phyloP scores from a whole-genome alignment of 2,113 vertebrate species.

The Cinclus mexicanus region DNA sequence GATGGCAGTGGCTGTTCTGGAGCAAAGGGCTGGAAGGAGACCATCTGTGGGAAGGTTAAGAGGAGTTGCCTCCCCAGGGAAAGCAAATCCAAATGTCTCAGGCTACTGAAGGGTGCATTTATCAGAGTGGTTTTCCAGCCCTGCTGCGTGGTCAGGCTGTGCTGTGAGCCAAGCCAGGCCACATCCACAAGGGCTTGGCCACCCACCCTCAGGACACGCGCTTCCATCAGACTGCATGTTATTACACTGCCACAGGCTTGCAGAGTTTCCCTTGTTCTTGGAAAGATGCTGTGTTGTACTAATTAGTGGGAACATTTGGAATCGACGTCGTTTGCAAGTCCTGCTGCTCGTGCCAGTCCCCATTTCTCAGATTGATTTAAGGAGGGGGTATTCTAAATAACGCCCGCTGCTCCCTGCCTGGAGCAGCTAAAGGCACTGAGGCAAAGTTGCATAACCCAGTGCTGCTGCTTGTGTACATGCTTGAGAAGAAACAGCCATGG shows the following conservation, averaged over 20 bases:
- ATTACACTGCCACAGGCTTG: neutral
- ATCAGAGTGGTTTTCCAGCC: neutral
- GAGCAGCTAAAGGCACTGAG: neutral
- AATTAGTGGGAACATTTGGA: neutral
- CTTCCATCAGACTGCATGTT: neutral
- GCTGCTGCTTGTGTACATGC: slow-evolving; percentile 21
- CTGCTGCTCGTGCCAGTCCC: neutral
- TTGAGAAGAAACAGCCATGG: slow-evolving; percentile 72
- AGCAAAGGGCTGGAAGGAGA: neutral
- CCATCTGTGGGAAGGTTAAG: neutral
- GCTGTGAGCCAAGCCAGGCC: neutral
- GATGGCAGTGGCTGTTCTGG: neutral
- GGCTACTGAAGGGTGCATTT: neutral
- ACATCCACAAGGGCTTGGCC: neutral
- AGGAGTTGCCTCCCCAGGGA: neutral
- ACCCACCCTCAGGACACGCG: neutral
- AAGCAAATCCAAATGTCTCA: neutral
- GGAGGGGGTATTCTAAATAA: neutral
- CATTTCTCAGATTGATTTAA: slow-evolving; percentile 29
- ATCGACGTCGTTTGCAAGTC: accelerated
- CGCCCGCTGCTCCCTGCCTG: neutral
- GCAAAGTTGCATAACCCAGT: slow-evolving; percentile 48
- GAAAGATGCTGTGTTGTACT: neutral
- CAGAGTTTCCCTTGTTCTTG: neutral
- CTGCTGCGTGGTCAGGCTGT: neutral